A percentile compares a stretch with the other conserved stretches of the same genome.
Evolutionary conservation across 2,888 invertebrate species (phyloP).

Genomic region (Arge pagana): DNA sequence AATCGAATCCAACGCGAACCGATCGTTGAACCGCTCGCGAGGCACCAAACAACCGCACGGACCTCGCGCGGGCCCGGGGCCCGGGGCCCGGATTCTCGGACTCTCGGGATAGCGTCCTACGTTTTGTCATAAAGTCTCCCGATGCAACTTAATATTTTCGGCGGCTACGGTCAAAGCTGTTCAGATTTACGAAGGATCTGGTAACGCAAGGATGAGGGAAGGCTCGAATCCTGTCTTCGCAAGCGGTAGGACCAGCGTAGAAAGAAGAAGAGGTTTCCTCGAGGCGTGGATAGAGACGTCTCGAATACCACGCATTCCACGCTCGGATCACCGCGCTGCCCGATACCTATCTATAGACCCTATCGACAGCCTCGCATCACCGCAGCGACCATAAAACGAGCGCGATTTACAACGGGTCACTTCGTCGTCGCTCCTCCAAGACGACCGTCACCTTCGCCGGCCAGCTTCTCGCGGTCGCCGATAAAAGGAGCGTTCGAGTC

Average conservation of each 20-base stretch:
- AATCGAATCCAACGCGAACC: conserved; percentile 37
- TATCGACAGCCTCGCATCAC: conserved; percentile 48
- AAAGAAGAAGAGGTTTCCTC: background rate
- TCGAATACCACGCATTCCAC: conserved; percentile 44
- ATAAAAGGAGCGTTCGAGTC: too few relatives aligned
- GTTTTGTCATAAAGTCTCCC: conserved; percentile 33
- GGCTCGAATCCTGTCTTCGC: conserved; percentile 13
- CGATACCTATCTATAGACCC: conserved; percentile 54
- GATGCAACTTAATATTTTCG: conserved; percentile 43
- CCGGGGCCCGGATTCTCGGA: background rate
- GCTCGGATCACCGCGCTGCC: conserved; percentile 30
- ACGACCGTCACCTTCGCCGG: too few relatives aligned
- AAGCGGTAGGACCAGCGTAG: conserved; percentile 1
- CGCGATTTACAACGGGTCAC: conserved; percentile 9
- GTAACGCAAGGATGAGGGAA: conserved; percentile 40
- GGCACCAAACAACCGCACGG: conserved; percentile 18
- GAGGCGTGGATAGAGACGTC: conserved; percentile 48
- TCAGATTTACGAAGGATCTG: conserved; percentile 41
- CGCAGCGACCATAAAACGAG: conserved; percentile 29
- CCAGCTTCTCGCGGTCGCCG: too few relatives aligned
- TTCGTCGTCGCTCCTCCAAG: too few relatives aligned
- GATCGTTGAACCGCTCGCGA: conserved; percentile 20
- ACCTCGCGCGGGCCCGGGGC: conserved; percentile 5
- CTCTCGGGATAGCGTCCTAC: conserved; percentile 17
- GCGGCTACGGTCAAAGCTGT: conserved; percentile 33